Evolutionary conservation across 2,113 vertebrate genomes (phyloP).

Genomic region (Atlantisia rogersi): DNA sequence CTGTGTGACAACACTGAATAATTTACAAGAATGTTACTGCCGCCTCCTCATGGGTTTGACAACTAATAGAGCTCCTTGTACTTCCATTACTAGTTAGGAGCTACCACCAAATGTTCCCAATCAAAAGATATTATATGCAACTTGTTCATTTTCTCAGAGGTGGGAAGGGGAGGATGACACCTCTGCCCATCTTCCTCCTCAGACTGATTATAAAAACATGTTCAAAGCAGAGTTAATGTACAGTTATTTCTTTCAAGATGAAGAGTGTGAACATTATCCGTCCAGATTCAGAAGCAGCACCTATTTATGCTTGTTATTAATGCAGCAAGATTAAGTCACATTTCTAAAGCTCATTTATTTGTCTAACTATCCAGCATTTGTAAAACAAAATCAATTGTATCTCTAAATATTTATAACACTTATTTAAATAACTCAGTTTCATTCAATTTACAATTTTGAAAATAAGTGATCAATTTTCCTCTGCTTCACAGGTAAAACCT

Average conservation of each 20-base stretch:
- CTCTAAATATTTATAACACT: background rate
- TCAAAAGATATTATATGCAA: background rate
- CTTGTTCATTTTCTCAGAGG: background rate
- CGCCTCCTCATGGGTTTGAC: background rate
- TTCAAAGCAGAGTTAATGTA: background rate
- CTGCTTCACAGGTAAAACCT: background rate
- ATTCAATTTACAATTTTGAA: background rate
- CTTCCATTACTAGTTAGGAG: background rate
- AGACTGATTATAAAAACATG: background rate
- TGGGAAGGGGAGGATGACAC: background rate
- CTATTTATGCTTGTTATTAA: background rate
- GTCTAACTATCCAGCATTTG: background rate
- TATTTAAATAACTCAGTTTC: background rate
- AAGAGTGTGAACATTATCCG: background rate
- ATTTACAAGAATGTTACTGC: background rate
- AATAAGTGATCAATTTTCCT: background rate
- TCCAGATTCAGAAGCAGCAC: background rate
- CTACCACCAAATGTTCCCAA: background rate
- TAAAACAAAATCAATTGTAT: background rate
- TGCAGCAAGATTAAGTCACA: background rate
- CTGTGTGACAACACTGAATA: background rate
- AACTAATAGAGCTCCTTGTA: background rate
- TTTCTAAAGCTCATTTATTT: background rate
- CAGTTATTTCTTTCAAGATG: background rate
- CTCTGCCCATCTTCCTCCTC: background rate